A percentile compares a stretch with the other conserved stretches of the same genome.
Evolutionary conservation across 2,113 vertebrate genomes (phyloP).

Genomic region (Malurus elegans): DNA sequence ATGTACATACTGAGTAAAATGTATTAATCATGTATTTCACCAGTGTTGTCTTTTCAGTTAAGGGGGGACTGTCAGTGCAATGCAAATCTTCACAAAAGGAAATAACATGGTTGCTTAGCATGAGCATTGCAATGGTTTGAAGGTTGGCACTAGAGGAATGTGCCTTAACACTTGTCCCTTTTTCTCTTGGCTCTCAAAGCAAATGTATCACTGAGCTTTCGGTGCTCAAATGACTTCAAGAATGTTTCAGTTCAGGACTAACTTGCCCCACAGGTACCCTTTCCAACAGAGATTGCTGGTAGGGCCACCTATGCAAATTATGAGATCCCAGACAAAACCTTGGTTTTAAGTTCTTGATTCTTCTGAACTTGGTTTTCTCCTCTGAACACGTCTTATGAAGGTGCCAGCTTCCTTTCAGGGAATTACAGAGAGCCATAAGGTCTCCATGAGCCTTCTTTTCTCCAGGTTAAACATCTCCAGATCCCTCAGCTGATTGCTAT

Average conservation of each 20-base stretch:
- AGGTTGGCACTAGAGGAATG: neutral
- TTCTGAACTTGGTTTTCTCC: neutral
- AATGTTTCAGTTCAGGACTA: neutral
- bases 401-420: neutral
- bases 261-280: accelerated
- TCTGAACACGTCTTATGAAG: neutral
- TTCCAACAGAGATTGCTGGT: neutral
- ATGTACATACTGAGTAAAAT: slow-evolving; percentile 43
- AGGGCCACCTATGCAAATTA: neutral
- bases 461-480: neutral
- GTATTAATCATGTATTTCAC: slow-evolving; percentile 26
- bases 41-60: neutral
- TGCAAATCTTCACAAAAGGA: neutral
- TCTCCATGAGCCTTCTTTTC: neutral
- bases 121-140: neutral
- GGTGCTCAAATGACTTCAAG: neutral
- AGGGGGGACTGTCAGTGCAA: neutral
- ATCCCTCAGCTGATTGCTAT: neutral
- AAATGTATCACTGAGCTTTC: neutral
- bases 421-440: neutral
- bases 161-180: neutral
- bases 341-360: neutral
- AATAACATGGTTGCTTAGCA: neutral
- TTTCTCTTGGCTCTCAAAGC: neutral
- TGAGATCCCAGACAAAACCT: neutral